Base-by-base conservation (phyloP, 2,888 invertebrate genomes). In the Fabriciana adippe region DNA sequence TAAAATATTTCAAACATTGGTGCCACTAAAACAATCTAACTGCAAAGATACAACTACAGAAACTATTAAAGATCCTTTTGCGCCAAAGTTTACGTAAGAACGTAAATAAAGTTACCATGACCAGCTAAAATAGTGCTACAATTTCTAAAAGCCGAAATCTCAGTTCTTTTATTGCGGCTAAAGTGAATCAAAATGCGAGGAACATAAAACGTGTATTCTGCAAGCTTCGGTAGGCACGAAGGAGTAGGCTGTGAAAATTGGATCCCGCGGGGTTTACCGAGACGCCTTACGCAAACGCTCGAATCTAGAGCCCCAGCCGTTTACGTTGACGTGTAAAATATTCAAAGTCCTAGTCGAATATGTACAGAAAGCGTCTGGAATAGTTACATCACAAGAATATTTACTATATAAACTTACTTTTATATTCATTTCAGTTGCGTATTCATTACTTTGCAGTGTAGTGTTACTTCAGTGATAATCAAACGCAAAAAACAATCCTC, bases 241-340 rank as follows among this genome's bases (percentile, higher is more conserved):
- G 84, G 82, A 85, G 83, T 79, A 84, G 83, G 78, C 78, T 79
- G 80, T 82, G 85, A 83, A 88, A 88, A 89, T 89, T 89, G 88
- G 86, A 86, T 90, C 89, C 85, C 82, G 68, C 64, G 85, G 87
- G 91, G 87, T 86, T 87, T 86, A 80, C 83, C 74, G 81, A 83
- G 82, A 84, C 85, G 84, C 85, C 81, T 67, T 78, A 81, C 81
- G 81, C 82, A 81, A 82, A 79, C 81, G 80, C 77, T 76, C 73
- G 72, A 73, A 77, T 75, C 74, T 76, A 75, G 75, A 74, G 77
- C 79, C 78, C 79, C 77, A 79, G 74, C 74, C 79, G 80, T 80
- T 82, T 80, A 82, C 81, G 78, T 78, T 74, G 77, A 76, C 80
- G 80, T 78, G 79, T 83, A 79, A 88, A 88, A 88, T 88, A 88